Conservation (phyloP, 2,797 vertebrate genomes). For the Darevskia nairensis region DNA sequence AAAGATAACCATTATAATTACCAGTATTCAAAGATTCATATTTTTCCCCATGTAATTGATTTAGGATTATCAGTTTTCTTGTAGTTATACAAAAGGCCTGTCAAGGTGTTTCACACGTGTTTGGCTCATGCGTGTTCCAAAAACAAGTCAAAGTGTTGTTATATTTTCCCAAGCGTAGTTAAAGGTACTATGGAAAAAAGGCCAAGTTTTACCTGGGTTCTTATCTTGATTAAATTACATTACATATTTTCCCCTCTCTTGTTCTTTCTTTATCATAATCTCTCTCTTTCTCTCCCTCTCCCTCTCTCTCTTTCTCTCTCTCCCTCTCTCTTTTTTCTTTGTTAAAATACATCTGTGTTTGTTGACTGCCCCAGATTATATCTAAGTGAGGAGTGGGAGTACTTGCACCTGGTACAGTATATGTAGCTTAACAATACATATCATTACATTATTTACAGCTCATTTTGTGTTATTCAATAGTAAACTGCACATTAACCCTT, state of each 20-base stretch:
- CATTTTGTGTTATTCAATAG: conserved; percentile 86
- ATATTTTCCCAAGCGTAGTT: conserved; percentile 76
- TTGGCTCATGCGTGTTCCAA: conserved; percentile 86
- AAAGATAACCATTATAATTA: conserved; percentile 99
- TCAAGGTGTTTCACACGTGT: conserved; percentile 87
- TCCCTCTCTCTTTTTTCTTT: conserved; percentile 85
- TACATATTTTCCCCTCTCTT: conserved; percentile 81
- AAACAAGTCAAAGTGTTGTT: conserved; percentile 84
- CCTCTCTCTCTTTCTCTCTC: conserved; percentile 70
- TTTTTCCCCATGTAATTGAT: conserved; percentile 88
- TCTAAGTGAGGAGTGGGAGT: conserved; percentile 90
- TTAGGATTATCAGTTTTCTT: conserved; percentile 95
- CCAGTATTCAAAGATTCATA: conserved; percentile 99
- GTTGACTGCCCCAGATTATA: conserved; percentile 88
- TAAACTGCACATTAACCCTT: conserved; percentile 83
- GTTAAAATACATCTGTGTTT: conserved; percentile 96
- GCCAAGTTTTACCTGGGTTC: conserved; percentile 86
- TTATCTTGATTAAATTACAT: conserved; percentile 88
- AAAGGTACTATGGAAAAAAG: conserved; percentile 80
- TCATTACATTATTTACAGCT: conserved; percentile 92
- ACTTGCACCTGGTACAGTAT: conserved; percentile 93
- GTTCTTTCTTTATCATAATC: conserved; percentile 69
- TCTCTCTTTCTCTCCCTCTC: conserved; percentile 71
- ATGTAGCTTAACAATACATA: conserved; percentile 91
- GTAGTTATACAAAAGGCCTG: conserved; percentile 91